Evolutionary conservation across 1,140 invertebrate genomes (phyloP), one percentile per base, ranked within the genome.

Genomic region (Galendromus occidentalis): DNA sequence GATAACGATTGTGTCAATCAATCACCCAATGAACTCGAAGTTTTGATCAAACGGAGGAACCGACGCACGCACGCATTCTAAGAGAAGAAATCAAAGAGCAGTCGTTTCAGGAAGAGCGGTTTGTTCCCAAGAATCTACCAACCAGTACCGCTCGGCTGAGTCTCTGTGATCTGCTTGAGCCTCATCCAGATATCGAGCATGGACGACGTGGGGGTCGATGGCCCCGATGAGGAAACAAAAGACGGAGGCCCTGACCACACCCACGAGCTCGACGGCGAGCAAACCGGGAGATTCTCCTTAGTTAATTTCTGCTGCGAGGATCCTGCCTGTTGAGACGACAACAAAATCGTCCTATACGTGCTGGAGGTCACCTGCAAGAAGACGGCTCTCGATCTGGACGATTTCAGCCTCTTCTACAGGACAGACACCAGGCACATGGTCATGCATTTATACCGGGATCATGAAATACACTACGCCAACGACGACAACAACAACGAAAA

Each of bases 211-310:
- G 83, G 83, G 67, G 85, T 86, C 59, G 84, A 86, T 9, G 81
- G 82, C 66, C 81, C 82, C 39, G 81, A 83, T 22, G 79, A 82
- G 2, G 83, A 80, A 42, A 82, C 80, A 22, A 78, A 80, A 2
- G 77, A 79, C 7, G 80, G 78, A n/a, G 77, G 80, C 22, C 80
- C 80, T 59, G 51, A 59, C 25, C 51, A 25, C 14, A 59, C 25
- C 51, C 51, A 59, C 51, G 51, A 59, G 17, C 25, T 59, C 12
- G 51, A 59, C 25, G 51, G 51, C 12, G 51, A 59, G 6, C 25
- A 25, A 9, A 33, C 25, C 22, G 51, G 51, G 9, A 39, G 33
- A 39, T 39, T 39, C 33, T 39, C 33, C 33, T 39, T 39, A 39
- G 33, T 39, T 6, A 6, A 39, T 39, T 39, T 39, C 33, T 39